phyloP scores from a whole-genome alignment of 2,888 invertebrate species.

The Eumerus sabulonum region DNA sequence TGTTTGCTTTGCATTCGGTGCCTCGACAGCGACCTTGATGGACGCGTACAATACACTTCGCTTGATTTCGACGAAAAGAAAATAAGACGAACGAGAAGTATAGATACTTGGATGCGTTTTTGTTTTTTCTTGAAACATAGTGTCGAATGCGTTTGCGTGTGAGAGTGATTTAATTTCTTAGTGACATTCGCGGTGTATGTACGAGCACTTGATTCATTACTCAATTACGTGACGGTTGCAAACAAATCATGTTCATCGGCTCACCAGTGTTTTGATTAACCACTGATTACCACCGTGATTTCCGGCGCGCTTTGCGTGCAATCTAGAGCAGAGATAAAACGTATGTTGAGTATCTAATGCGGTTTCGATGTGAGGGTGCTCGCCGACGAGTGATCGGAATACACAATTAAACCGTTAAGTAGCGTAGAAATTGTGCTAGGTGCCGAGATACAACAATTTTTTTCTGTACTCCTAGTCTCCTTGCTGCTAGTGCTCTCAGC shows the following conservation, averaged over 20 bases:
- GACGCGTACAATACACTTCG: slow-evolving; percentile 74
- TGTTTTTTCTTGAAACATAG: slow-evolving; percentile 7
- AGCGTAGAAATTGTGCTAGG: slow-evolving; percentile 41
- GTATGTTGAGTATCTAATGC: background rate
- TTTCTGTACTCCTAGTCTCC: slow-evolving; percentile 34
- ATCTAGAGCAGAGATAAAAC: slow-evolving; percentile 33
- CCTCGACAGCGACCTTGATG: slow-evolving; percentile 79
- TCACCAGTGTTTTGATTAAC: slow-evolving; percentile 43
- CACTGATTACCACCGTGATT: slow-evolving; percentile 25
- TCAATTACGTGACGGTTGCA: slow-evolving; percentile 38
- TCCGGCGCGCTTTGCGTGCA: slow-evolving; percentile 47
- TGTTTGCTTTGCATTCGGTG: slow-evolving; percentile 75
- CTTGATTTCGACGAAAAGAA: slow-evolving; percentile 36
- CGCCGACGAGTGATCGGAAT: slow-evolving; percentile 18
- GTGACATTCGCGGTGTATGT: slow-evolving; percentile 51
- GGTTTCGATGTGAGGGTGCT: slow-evolving; percentile 30
- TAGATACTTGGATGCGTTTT: slow-evolving; percentile 38
- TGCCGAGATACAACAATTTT: slow-evolving; percentile 36
- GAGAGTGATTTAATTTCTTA: background rate
- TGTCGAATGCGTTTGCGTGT: slow-evolving; percentile 27
- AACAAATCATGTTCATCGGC: slow-evolving; percentile 22
- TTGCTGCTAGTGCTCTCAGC: slow-evolving; percentile 8
- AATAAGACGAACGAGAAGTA: background rate
- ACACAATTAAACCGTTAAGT: slow-evolving; percentile 56
- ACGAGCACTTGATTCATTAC: too few species aligned